Percentiles rank a stretch among this genome's conserved stretches.
Conservation (phyloP, 2,113 vertebrate genomes). For the Taurulus bubalis region DNA sequence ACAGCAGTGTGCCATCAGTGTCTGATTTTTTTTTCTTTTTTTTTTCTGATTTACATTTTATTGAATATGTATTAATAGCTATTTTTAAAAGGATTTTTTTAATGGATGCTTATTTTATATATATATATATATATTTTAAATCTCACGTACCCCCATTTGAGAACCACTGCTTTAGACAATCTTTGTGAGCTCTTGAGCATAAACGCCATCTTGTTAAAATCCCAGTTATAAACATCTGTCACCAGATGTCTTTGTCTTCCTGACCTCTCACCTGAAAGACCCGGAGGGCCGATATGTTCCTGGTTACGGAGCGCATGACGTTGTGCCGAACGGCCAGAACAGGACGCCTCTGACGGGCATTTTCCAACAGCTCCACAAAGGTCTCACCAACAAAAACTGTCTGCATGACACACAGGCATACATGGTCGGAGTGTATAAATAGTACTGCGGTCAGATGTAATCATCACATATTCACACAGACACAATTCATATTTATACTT, state of each 20-base stretch:
- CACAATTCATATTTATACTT: neutral
- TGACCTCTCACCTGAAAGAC: conserved; percentile 45
- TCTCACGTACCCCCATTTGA: too few species aligned
- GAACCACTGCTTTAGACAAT: neutral
- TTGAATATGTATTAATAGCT: too few species aligned
- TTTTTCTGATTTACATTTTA: too few species aligned
- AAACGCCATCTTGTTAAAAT: too few species aligned
- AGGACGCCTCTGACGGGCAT: conserved; percentile 50
- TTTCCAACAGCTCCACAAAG: conserved; percentile 49
- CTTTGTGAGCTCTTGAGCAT: neutral
- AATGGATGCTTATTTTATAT: too few species aligned
- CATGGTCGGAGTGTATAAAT: neutral
- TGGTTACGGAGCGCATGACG: conserved; percentile 13
- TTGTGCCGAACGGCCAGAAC: conserved; percentile 26
- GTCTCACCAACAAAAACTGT: conserved; percentile 37
- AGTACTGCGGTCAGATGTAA: neutral
- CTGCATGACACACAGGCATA: conserved; percentile 38
- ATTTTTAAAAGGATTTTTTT: too few species aligned
- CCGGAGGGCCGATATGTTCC: conserved; percentile 24
- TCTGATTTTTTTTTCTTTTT: too few species aligned
- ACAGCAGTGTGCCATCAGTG: too few species aligned
- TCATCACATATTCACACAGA: neutral
- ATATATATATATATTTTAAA: too few species aligned
- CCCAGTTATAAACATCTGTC: neutral
- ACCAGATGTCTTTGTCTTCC: neutral